Conservation (phyloP, 2,113 vertebrate genomes). For the Leptodactylus fuscus region DNA sequence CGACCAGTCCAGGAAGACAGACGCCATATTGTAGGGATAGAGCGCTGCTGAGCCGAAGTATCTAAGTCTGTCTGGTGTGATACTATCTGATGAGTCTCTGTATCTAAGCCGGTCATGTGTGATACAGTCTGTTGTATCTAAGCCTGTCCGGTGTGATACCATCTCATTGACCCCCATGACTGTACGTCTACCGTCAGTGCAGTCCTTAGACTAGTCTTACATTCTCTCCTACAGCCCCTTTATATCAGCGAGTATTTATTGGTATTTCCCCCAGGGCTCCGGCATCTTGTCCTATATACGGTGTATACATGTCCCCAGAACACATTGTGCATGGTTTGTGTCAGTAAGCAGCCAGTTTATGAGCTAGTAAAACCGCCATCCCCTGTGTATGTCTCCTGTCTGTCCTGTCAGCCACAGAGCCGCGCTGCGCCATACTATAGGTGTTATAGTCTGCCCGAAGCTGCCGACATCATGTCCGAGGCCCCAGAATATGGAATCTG, state of each 20-base stretch:
- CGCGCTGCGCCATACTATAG: not conserved
- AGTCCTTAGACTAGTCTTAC: not conserved
- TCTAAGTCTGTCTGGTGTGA: not conserved
- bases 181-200: not conserved
- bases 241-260: too few relatives aligned
- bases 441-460: slow-evolving; percentile 31
- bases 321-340: not conserved
- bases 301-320: not conserved
- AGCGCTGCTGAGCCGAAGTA: not conserved
- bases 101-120: not conserved
- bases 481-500: not conserved
- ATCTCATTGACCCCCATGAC: not conserved
- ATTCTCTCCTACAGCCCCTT: not conserved
- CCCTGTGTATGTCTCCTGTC: slow-evolving; percentile 30
- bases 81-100: not conserved
- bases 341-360: slow-evolving; percentile 30
- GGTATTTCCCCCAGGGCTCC: not conserved
- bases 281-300: not conserved
- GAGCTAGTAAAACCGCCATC: slow-evolving; percentile 27
- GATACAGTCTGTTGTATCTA: not conserved
- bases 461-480: slow-evolving; percentile 13
- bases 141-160: not conserved
- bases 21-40: too few relatives aligned
- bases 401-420: not conserved
- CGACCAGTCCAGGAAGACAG: too few relatives aligned